Evolutionary conservation across 2,797 vertebrate genomes (phyloP).

Genomic region (Etheostoma perlongum): DNA sequence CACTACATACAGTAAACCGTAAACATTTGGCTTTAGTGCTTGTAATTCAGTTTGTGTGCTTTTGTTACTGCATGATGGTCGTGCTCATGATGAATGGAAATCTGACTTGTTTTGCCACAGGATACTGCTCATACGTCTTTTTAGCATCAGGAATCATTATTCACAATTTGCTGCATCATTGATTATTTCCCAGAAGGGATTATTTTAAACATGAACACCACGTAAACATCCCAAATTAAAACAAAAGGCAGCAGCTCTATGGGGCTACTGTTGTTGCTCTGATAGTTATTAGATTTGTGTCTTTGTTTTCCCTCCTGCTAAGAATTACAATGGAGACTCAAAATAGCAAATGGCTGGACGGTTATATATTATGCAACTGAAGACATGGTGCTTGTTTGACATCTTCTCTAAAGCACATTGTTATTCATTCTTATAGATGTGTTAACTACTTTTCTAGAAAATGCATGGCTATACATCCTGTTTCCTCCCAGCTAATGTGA

Average conservation of each 20-base stretch:
- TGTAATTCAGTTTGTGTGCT: not conserved
- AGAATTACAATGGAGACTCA: slow-evolving; percentile 10
- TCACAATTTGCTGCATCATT: slow-evolving; percentile 22
- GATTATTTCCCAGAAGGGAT: slow-evolving; percentile 24
- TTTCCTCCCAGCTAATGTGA: not conserved
- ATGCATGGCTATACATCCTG: not conserved
- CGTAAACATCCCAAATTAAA: slow-evolving; percentile 22
- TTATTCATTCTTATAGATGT: not conserved
- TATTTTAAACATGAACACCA: slow-evolving; percentile 17
- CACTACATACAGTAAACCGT: not conserved
- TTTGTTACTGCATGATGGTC: too few relatives aligned
- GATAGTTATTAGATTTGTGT: not conserved
- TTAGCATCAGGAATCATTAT: slow-evolving; percentile 11
- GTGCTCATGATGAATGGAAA: not conserved
- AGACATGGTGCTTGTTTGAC: not conserved
- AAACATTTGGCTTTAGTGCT: not conserved
- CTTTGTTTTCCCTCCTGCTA: slow-evolving; percentile 3
- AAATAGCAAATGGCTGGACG: not conserved
- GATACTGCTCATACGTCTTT: not conserved
- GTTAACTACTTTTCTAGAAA: not conserved
- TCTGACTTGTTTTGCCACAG: not conserved
- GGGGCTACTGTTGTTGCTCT: not conserved
- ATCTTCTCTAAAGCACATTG: not conserved
- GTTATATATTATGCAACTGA: not conserved
- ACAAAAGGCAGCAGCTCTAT: slow-evolving; percentile 12